These are phyloP conservation scores for Aspiorhynchus laticeps DNA, from an alignment of 2,113 vertebrate species.

Conservation along the genomic window DNA sequence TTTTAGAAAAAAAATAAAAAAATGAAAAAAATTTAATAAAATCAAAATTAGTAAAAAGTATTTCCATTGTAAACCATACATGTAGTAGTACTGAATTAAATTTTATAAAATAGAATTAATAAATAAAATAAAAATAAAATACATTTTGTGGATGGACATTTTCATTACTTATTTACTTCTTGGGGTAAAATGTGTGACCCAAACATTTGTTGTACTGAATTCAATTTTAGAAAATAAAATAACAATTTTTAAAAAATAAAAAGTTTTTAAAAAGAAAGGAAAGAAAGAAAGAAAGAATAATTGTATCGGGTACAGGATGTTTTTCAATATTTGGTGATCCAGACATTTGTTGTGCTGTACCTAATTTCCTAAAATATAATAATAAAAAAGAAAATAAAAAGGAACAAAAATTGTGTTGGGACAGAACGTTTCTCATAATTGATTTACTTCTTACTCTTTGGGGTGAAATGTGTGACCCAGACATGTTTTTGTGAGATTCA, in stretches of 20 bases:
- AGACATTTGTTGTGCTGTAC: neutral
- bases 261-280: too few species aligned
- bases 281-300: neutral
- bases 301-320: neutral
- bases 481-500: constrained; percentile 9
- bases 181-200: neutral
- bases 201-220: neutral
- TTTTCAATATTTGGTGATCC: too few species aligned
- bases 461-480: neutral
- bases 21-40: neutral
- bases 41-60: neutral
- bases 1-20: neutral
- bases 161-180: neutral
- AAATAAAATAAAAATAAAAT: neutral
- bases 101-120: too few species aligned
- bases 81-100: too few species aligned
- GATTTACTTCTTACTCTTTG: neutral
- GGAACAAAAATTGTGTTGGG: neutral
- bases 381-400: neutral
- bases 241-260: neutral
- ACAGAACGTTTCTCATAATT: neutral
- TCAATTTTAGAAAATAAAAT: neutral
- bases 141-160: neutral
- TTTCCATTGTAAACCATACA: too few species aligned
- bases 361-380: neutral